Evolutionary conservation across 2,113 vertebrate genomes (phyloP), one percentile per base, ranked within the genome.

Genomic region (Seriola aureovittata): DNA sequence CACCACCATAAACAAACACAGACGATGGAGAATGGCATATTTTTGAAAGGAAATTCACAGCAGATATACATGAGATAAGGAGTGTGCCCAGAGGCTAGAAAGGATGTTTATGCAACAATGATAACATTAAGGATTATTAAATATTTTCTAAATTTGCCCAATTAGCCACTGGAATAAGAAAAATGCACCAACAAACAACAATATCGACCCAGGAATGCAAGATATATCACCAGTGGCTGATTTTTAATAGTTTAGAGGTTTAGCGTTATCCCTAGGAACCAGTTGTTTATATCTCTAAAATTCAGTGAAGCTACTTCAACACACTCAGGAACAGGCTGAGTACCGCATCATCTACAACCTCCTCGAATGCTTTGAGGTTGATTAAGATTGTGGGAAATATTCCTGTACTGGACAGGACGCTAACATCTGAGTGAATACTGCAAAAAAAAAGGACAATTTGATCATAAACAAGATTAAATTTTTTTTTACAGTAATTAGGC

Each of bases 51-150:
- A 58, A 59, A 58, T 32, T 25, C 54, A 60, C 55, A 62, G 7
- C 40, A 59, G 38, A 46, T 57, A 80, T 67, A 50, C 54, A 59
- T 10, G 7, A 44, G 34, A 19, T 40, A 54, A 14, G 12, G 5
- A 36, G 50, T 25, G 12, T 17, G 17, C 8, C 23, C 59, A 23
- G 48, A 44, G 58, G 38, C 29, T 32, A 19, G 23, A 74, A 17
- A 19, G 57, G 65, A 75, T 70, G 46, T 57, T 75, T 70, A 63
- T 70, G 13, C 25, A 29, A 55, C 36, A 54, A 59, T 60, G 8
- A 67, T 59, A 19, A 48, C 21, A 46, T 65, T 65, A 80, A 2
- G 9, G 46, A 36, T 34, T 44, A 71, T 55, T 46, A 34, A 57
- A 8, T 64, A 48, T 55, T 52, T 52, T 63, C 9, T 58, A 34